Evolutionary conservation across 1,140 invertebrate genomes (phyloP), one percentile per base, ranked within the genome.

Genomic region (Ectropis grisescens): DNA sequence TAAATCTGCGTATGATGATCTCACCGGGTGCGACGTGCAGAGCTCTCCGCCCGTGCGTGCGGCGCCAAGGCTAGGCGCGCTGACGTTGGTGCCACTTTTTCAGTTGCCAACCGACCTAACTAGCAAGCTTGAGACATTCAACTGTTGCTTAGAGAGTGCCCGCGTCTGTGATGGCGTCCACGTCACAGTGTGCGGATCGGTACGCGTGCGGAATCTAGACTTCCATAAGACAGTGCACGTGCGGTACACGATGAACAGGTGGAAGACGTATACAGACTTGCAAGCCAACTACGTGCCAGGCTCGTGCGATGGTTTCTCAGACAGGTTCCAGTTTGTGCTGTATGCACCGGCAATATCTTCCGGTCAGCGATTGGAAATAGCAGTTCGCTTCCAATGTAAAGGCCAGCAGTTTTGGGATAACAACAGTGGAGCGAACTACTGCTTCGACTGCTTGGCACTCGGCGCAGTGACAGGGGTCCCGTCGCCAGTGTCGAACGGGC

Each of bases 251-350:
- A 84, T 92, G 45, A 93, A 97, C 68, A 86, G 87, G 11, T 98
- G 96, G 96, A 85, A 85, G 36, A 93, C 89, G 14, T 93, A 87
- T 68, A 87, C 88, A 14, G 96, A 98, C 50, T 81, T 95, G 32
- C 88, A 89, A 51, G 89, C 94, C 0, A 89, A 85, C 2, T 98
- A 98, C 67, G 89, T 96, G 16, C 85, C 88, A 23, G 92, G 93
- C 50, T 96, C 95, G 0, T 95, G 93, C 74, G 95, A 98, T 57
- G 95, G 95, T 1, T 93, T 94, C 47, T 95, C 94, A 8, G 96
- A 98, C 66, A 91, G 91, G 41, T 98, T 97, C 64, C 87, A 87
- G 5, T 92, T 97, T 52, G 66, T 89, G 3, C 57, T 93, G 1
- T 92, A 91, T 41, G 89, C 88, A 36, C 87, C 91, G 50, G 88